Conservation (phyloP, 1,140 invertebrate genomes). For the Sycophila sp. region DNA sequence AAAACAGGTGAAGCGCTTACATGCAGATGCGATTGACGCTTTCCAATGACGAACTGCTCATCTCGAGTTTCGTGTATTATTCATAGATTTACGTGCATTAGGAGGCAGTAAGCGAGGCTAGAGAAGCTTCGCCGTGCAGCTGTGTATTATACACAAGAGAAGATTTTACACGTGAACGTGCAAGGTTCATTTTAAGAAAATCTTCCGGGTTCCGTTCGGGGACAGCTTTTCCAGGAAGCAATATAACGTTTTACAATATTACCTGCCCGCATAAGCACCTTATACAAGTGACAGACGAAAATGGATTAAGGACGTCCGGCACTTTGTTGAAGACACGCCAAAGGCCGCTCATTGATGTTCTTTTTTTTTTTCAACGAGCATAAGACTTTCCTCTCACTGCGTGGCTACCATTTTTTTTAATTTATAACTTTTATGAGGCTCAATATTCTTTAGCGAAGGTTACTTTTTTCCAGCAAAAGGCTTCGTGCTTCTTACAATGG, state of each 20-base stretch:
- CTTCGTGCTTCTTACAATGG: background rate
- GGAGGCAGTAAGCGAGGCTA: background rate
- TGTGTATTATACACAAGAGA: background rate
- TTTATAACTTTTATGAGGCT: conserved; percentile 14
- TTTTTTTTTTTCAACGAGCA: background rate
- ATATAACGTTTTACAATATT: conserved; percentile 52
- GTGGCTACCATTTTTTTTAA: background rate
- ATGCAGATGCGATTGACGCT: background rate
- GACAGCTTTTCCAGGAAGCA: conserved; percentile 42
- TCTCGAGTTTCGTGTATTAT: background rate
- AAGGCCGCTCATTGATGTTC: background rate
- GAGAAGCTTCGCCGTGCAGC: background rate
- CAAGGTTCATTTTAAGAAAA: conserved; percentile 6
- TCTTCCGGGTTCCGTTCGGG: background rate
- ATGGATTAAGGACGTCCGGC: conserved; percentile 45
- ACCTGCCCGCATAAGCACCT: conserved; percentile 55
- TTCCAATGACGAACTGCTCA: background rate
- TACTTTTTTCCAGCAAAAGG: background rate
- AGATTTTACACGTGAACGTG: conserved; percentile 21
- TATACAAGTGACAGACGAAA: conserved; percentile 45
- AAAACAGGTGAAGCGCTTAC: background rate
- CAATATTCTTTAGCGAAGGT: background rate
- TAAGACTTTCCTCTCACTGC: no score
- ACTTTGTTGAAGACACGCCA: conserved; percentile 15
- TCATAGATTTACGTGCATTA: background rate